phyloP scores from a whole-genome alignment of 1,140 invertebrate genomes.

The Plutomurus gul region DNA sequence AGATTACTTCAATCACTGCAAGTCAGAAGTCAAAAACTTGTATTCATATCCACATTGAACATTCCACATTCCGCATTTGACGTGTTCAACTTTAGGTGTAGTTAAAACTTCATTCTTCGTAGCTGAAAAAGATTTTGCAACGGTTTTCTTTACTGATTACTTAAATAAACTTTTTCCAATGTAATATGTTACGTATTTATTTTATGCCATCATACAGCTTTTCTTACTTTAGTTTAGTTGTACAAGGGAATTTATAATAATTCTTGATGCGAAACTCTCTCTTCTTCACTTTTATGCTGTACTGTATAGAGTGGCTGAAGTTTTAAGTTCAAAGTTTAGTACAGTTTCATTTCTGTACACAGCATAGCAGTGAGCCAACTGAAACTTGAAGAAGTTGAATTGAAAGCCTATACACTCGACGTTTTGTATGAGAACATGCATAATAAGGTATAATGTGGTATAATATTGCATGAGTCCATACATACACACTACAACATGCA shows the following conservation, averaged over 20 bases:
- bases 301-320: background rate
- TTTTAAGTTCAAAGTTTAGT: constrained; percentile 18
- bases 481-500: background rate
- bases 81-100: too few species aligned
- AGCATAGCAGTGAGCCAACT: background rate
- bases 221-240: constrained; percentile 1
- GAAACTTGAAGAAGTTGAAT: background rate
- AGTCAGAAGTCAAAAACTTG: too few species aligned
- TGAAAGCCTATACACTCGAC: background rate
- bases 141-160: background rate
- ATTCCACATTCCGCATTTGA: too few species aligned
- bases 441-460: background rate
- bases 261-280: constrained; percentile 22
- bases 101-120: too few species aligned
- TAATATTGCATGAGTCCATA: background rate
- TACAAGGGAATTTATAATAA: constrained; percentile 9
- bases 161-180: too few species aligned
- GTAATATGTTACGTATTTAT: too few species aligned
- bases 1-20: too few species aligned
- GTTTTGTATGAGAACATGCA: background rate
- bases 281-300: background rate
- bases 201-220: too few species aligned
- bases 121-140: constrained; percentile 6
- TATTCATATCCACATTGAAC: too few species aligned
- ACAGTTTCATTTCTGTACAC: constrained; percentile 1